Conservation (phyloP, 2,888 invertebrate genomes). For the Heliconius cydno region DNA sequence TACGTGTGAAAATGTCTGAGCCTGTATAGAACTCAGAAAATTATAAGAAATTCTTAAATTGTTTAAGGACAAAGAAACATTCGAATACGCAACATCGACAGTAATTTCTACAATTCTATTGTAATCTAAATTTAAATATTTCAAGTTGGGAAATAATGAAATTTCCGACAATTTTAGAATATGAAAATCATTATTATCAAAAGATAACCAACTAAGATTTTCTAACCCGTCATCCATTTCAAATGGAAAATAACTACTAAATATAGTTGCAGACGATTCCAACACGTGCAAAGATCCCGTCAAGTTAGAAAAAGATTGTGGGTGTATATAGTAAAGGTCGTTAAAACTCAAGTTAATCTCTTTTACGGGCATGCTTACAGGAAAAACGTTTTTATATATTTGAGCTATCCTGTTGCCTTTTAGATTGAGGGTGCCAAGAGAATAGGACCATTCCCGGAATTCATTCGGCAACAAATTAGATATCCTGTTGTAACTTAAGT, state of each 20-base stretch:
- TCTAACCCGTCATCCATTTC: constrained; percentile 89
- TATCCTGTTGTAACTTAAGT: constrained; percentile 94
- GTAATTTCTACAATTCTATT: constrained; percentile 90
- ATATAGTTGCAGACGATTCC: constrained; percentile 93
- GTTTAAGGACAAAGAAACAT: constrained; percentile 87
- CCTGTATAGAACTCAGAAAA: constrained; percentile 86
- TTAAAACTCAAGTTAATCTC: constrained; percentile 97
- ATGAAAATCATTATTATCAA: constrained; percentile 94
- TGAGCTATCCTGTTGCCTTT: constrained; percentile 92
- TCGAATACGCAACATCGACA: constrained; percentile 86
- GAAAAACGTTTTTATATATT: constrained; percentile 88
- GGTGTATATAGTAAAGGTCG: constrained; percentile 91
- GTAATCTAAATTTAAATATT: constrained; percentile 93
- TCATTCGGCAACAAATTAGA: constrained; percentile 89
- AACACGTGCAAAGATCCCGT: constrained; percentile 90
- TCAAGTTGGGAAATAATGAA: constrained; percentile 86
- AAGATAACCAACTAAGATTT: constrained; percentile 91
- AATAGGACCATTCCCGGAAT: constrained; percentile 90
- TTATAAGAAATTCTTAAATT: constrained; percentile 93
- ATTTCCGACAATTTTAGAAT: constrained; percentile 88
- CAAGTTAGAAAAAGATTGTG: constrained; percentile 90
- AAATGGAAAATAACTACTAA: constrained; percentile 90
- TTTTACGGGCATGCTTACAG: constrained; percentile 88
- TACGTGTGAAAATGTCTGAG: constrained; percentile 88
- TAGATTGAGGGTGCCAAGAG: constrained; percentile 90